Evolutionary conservation across 2,113 vertebrate genomes (phyloP).

Genomic region (Camelus dromedarius): DNA sequence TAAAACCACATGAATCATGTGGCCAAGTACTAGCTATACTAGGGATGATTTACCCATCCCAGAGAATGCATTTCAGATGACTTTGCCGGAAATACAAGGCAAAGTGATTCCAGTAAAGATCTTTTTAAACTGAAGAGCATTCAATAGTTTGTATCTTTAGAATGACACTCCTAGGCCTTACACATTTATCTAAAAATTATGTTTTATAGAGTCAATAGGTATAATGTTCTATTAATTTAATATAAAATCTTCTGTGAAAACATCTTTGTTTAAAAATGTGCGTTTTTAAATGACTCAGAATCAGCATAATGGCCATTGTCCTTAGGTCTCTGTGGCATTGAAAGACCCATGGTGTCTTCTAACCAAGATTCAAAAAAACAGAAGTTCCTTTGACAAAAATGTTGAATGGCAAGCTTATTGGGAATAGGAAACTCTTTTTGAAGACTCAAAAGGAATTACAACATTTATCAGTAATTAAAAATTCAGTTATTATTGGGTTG

Average conservation of each 20-base stretch:
- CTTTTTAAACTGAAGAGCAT: slow-evolving; percentile 73
- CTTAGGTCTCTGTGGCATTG: not conserved
- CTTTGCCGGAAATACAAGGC: slow-evolving; percentile 77
- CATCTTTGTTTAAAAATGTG: slow-evolving; percentile 38
- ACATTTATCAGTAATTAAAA: not conserved
- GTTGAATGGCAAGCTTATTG: not conserved
- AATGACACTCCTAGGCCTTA: not conserved
- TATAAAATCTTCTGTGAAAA: not conserved
- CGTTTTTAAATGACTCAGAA: not conserved
- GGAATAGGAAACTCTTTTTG: slow-evolving; percentile 1
- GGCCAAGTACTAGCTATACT: slow-evolving; percentile 3
- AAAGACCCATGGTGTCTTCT: not conserved
- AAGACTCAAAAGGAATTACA: not conserved
- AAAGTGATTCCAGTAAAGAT: slow-evolving; percentile 71
- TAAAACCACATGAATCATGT: slow-evolving; percentile 65
- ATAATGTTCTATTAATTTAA: slow-evolving; percentile 31
- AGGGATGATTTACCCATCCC: slow-evolving; percentile 55
- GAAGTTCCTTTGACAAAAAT: not conserved
- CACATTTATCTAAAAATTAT: slow-evolving; percentile 41
- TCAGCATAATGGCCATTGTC: not conserved
- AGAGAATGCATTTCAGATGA: slow-evolving; percentile 73
- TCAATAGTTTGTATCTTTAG: slow-evolving; percentile 25
- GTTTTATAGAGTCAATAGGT: not conserved
- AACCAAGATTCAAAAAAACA: not conserved
- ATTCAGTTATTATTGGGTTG: not conserved